phyloP scores from a whole-genome alignment of 2,888 invertebrate genomes.

The Dasysyrphus tricinctus region DNA sequence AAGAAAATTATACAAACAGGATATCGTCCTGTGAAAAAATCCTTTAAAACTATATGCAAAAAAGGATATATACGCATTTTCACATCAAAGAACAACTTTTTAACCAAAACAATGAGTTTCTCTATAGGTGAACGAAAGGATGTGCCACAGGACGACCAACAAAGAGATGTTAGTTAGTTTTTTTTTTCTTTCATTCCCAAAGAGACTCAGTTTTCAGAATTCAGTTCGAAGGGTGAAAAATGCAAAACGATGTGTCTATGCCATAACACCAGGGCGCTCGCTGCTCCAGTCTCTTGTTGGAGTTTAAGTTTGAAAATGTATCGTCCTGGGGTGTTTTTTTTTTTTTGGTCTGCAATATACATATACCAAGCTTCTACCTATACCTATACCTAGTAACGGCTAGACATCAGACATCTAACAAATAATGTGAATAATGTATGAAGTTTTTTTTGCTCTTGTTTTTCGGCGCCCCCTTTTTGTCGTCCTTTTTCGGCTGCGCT shows the following conservation, averaged over 20 bases:
- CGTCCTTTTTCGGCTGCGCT: background rate
- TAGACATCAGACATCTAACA: constrained; percentile 70
- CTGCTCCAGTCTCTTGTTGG: constrained; percentile 7
- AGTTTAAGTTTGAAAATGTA: constrained; percentile 23
- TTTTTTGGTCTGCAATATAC: background rate
- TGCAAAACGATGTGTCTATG: constrained; percentile 50
- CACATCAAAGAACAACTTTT: constrained; percentile 6
- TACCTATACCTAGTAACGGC: constrained; percentile 20
- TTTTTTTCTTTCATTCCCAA: background rate
- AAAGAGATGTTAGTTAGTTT: constrained; percentile 20
- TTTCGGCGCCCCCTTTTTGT: constrained; percentile 52
- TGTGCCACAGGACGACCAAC: constrained; percentile 10
- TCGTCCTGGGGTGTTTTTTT: constrained; percentile 11
- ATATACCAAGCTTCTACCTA: background rate
- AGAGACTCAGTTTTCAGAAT: background rate
- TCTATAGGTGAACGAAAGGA: background rate
- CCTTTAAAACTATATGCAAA: constrained; percentile 50
- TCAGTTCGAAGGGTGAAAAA: constrained; percentile 34
- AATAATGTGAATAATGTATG: constrained; percentile 71
- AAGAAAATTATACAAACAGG: background rate
- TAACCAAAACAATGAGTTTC: constrained; percentile 29
- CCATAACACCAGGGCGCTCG: background rate
- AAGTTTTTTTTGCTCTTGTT: constrained; percentile 60
- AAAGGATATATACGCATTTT: constrained; percentile 54
- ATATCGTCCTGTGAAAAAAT: background rate